phyloP scores from a whole-genome alignment of 2,888 invertebrate species.

The Rhopalosiphum nymphaeae region DNA sequence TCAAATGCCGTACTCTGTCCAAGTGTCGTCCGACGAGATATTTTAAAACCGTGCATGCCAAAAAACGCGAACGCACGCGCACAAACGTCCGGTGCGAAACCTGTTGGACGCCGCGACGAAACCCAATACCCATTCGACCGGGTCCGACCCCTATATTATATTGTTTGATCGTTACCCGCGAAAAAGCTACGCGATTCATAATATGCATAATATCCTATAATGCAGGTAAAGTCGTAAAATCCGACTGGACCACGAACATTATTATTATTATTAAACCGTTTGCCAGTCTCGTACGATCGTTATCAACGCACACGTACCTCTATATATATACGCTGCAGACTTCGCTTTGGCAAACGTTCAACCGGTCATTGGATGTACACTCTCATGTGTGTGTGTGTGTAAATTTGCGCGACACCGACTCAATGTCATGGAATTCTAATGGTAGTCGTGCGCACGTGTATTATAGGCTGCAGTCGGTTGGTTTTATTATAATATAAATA shows the following conservation, averaged over 20 bases:
- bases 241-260: not conserved
- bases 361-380: slow-evolving; percentile 37
- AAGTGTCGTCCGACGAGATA: not conserved
- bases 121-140: not conserved
- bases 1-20: not conserved
- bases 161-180: not conserved
- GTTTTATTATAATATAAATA: not conserved
- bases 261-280: slow-evolving; percentile 17
- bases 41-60: not conserved
- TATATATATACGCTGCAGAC: not conserved
- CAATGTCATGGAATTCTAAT: slow-evolving; percentile 51
- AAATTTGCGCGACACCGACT: slow-evolving; percentile 7
- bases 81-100: not conserved
- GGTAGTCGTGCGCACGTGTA: slow-evolving; percentile 3
- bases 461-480: not conserved
- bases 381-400: not conserved
- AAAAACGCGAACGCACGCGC: not conserved
- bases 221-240: not conserved
- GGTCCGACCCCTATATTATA: not conserved
- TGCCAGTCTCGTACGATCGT: slow-evolving; percentile 1
- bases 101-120: slow-evolving; percentile 5
- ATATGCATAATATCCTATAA: not conserved
- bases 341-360: slow-evolving; percentile 57
- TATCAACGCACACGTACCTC: not conserved
- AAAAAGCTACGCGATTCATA: not conserved